phyloP scores from a whole-genome alignment of 35 echinoderm and acorn worm species.

The Stichopus chloronotus region DNA sequence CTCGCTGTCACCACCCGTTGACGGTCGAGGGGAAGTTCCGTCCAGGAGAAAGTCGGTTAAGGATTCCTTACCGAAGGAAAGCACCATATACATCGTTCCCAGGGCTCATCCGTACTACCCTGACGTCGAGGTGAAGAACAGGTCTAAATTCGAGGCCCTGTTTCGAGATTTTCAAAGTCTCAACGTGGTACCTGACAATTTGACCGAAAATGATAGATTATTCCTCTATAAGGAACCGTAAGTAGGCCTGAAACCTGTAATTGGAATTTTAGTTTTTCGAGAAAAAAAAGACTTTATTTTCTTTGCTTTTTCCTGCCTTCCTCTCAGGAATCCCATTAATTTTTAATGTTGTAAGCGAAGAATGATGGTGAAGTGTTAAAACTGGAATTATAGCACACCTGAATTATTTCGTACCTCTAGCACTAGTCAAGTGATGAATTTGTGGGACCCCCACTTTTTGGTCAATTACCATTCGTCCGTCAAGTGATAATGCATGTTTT shows the following conservation, averaged over 20 bases:
- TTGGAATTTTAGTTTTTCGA: no score
- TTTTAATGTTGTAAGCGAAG: no score
- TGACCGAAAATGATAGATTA: background rate
- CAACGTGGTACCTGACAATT: background rate
- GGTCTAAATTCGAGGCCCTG: constrained; percentile 15
- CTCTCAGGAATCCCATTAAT: no score
- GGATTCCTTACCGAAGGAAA: constrained; percentile 14
- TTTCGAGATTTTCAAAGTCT: constrained; percentile 16
- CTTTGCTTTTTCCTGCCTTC: no score
- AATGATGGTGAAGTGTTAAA: no score
- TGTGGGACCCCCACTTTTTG: no score
- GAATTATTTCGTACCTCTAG: no score
- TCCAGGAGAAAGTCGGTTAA: background rate
- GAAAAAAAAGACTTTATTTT: no score
- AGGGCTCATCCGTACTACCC: background rate
- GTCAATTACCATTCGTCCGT: no score
- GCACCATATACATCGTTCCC: constrained; percentile 1
- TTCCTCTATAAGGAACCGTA: background rate
- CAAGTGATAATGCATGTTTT: no score
- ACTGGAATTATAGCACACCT: no score
- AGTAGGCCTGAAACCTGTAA: background rate
- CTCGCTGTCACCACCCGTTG: background rate
- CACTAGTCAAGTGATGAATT: no score
- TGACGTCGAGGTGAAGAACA: background rate
- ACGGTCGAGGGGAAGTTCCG: background rate